These are phyloP conservation scores for Arvicanthis niloticus DNA, from an alignment of 2,113 vertebrate genomes.

Conservation along the genomic window DNA sequence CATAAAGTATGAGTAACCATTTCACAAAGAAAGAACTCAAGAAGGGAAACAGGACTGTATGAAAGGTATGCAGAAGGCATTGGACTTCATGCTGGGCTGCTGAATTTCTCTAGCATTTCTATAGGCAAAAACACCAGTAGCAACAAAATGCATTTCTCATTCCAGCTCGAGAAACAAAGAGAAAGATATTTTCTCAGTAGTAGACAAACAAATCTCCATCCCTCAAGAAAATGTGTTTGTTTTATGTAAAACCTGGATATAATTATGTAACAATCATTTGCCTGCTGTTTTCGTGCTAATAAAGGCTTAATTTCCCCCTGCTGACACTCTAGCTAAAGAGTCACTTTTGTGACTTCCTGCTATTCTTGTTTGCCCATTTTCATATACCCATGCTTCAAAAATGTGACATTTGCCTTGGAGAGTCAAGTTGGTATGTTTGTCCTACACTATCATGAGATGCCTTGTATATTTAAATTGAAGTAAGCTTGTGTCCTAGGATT, in stretches of 20 bases:
- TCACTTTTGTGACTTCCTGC: background rate
- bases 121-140: background rate
- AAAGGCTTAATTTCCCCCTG: background rate
- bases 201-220: conserved; percentile 59
- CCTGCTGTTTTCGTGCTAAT: conserved; percentile 31
- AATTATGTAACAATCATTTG: conserved; percentile 53
- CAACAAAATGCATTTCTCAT: background rate
- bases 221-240: conserved; percentile 54
- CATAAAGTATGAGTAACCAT: conserved; percentile 83
- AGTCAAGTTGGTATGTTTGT: conserved; percentile 7
- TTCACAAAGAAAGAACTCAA: conserved; percentile 73
- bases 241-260: conserved; percentile 53
- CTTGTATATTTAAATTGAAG: conserved; percentile 53
- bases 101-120: conserved; percentile 3
- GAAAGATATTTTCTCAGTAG: conserved; percentile 40
- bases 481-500: background rate
- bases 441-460: background rate
- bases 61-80: conserved; percentile 61
- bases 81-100: background rate
- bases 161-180: background rate
- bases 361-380: background rate
- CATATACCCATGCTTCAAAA: background rate
- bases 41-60: conserved; percentile 78
- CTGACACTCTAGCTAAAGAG: background rate
- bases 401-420: background rate